Conservation (phyloP, 2,797 vertebrate species). For the Muscicapa comitata region DNA sequence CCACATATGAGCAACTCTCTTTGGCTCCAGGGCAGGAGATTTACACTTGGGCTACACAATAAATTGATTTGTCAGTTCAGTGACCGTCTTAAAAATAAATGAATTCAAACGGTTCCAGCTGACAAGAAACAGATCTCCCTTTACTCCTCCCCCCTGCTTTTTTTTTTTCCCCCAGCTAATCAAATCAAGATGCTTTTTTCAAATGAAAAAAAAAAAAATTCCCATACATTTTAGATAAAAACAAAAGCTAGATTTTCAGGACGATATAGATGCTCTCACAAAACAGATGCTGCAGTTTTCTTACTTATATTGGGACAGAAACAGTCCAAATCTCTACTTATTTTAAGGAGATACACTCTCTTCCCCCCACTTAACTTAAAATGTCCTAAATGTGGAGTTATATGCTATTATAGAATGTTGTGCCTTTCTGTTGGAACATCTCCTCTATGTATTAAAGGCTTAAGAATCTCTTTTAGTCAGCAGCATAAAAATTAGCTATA, state of each 20-base stretch:
- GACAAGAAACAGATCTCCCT: neutral
- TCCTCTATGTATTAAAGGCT: neutral
- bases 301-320: neutral
- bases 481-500: neutral
- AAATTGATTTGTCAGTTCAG: constrained; percentile 32
- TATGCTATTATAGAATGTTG: neutral
- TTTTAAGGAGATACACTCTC: neutral
- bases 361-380: fast-evolving
- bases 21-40: neutral
- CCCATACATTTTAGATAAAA: neutral
- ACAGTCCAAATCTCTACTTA: neutral
- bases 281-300: neutral
- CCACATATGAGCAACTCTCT: neutral
- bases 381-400: neutral
- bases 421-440: neutral
- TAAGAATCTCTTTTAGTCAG: neutral
- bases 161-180: neutral
- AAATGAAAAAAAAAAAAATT: neutral
- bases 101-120: neutral
- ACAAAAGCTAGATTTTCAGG: neutral
- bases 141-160: neutral
- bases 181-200: neutral
- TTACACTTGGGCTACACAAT: neutral
- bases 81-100: constrained; percentile 3
- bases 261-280: fast-evolving